phyloP scores from a whole-genome alignment of 1,140 invertebrate genomes.

The Megalopta genalis region DNA sequence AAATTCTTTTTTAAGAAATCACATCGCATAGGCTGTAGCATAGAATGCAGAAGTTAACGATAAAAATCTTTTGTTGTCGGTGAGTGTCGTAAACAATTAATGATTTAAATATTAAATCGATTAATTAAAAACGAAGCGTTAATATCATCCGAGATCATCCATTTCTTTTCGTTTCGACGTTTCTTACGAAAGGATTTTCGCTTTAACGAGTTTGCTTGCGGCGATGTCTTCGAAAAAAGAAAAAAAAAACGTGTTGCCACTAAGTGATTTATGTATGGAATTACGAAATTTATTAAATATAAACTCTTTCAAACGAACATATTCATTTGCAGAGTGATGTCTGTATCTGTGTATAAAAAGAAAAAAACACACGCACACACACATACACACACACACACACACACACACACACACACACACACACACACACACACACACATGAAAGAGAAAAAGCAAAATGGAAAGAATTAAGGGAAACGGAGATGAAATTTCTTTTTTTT shows the following conservation, averaged over 20 bases:
- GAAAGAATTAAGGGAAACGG: neutral
- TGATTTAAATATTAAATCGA: slow-evolving; percentile 23
- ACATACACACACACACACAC: too few relatives aligned
- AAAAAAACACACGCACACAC: too few relatives aligned
- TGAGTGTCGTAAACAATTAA: slow-evolving; percentile 15
- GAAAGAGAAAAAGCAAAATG: neutral
- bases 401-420: too few relatives aligned
- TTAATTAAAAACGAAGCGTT: slow-evolving; percentile 24
- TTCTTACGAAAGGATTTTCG: slow-evolving; percentile 45
- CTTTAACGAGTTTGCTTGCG: slow-evolving; percentile 35
- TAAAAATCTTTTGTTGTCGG: slow-evolving; percentile 27
- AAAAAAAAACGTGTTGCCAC: slow-evolving; percentile 42
- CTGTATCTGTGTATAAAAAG: neutral
- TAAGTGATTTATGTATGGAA: slow-evolving; percentile 41
- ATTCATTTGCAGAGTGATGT: neutral
- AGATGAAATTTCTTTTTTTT: slow-evolving; percentile 9
- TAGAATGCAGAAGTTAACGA: neutral
- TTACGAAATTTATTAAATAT: slow-evolving; percentile 33
- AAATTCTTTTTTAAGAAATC: slow-evolving; percentile 56
- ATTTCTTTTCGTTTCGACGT: slow-evolving; percentile 24
- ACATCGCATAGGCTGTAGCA: neutral
- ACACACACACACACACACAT: too few relatives aligned
- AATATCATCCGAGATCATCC: slow-evolving; percentile 10
- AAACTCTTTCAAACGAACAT: slow-evolving; percentile 17
- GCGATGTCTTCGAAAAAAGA: slow-evolving; percentile 29